These are phyloP conservation scores for Dolichomitus sp. DNA, from an alignment of 2,888 invertebrate species.

Conservation along the genomic window DNA sequence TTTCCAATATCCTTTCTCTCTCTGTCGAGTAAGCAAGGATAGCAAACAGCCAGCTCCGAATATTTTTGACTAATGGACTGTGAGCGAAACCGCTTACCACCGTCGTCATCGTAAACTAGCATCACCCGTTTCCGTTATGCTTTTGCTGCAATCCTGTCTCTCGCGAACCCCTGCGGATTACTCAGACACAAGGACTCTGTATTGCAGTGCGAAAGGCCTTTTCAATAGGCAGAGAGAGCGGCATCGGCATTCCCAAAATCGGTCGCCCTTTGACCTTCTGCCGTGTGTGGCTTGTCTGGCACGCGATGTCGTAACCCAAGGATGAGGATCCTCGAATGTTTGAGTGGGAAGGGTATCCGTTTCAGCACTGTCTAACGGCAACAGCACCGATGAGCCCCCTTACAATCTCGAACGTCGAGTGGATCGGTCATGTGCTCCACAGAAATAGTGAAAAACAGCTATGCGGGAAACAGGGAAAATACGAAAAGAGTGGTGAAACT, in stretches of 20 bases:
- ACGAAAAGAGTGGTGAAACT: constrained; percentile 11
- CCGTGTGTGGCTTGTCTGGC: constrained; percentile 65
- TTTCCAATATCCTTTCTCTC: constrained; percentile 60
- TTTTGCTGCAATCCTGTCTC: neutral
- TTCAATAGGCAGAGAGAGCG: neutral
- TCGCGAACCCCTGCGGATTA: constrained; percentile 46
- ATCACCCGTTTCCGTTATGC: constrained; percentile 48
- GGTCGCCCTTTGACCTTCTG: constrained; percentile 66
- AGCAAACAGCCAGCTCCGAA: constrained; percentile 68
- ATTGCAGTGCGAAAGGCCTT: neutral
- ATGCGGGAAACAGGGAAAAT: constrained; percentile 3
- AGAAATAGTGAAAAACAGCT: constrained; percentile 41
- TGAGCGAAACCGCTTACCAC: constrained; percentile 81
- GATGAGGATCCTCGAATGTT: constrained; percentile 74
- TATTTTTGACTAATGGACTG: constrained; percentile 83
- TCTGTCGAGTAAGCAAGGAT: constrained; percentile 59
- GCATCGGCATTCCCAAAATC: constrained; percentile 11
- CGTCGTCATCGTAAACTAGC: constrained; percentile 75
- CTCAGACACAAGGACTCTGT: neutral
- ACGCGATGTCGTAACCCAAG: constrained; percentile 69
- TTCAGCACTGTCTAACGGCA: constrained; percentile 5
- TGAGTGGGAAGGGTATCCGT: constrained; percentile 67
- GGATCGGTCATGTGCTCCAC: constrained; percentile 62
- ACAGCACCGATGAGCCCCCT: constrained; percentile 61
- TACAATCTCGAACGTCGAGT: constrained; percentile 75